A percentile compares a stretch with the other conserved stretches of the same genome.
These are phyloP conservation scores for Leptestheria dahalacensis DNA, from an alignment of 1,140 invertebrate genomes.

Conservation along the genomic window DNA sequence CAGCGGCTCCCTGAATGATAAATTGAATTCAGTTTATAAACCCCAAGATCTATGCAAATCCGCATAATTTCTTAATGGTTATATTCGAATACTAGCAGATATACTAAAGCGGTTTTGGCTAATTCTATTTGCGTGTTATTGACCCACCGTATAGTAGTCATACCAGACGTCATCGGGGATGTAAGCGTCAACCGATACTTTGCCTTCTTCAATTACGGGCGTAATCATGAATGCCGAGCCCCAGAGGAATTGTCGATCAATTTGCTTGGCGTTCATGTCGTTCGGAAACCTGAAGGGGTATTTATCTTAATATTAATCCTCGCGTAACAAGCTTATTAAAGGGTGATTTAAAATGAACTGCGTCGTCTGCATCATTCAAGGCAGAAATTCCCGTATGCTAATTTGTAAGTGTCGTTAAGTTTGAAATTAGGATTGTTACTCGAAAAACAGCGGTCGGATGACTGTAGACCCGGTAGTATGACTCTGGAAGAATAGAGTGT, in stretches of 20 bases:
- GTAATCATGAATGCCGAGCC: conserved; percentile 22
- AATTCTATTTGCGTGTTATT: not conserved
- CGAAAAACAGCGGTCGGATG: conserved; percentile 30
- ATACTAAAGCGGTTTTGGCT: conserved; percentile 17
- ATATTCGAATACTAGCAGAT: conserved; percentile 25
- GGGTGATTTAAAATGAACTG: conserved; percentile 1
- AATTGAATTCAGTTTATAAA: not conserved
- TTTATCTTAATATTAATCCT: not conserved
- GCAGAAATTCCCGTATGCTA: no score
- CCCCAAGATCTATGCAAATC: not conserved
- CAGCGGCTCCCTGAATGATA: not conserved
- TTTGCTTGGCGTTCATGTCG: conserved; percentile 20
- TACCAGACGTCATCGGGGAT: conserved; percentile 30
- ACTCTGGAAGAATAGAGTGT: conserved; percentile 30
- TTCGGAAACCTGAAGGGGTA: conserved; percentile 22
- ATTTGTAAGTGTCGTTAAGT: no score
- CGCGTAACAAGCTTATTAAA: not conserved
- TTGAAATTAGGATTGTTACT: no score
- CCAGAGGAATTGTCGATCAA: conserved; percentile 25
- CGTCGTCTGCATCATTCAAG: no score
- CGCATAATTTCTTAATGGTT: conserved; percentile 1
- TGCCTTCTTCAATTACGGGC: conserved; percentile 21
- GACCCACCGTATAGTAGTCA: conserved; percentile 27
- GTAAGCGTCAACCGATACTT: conserved; percentile 23
- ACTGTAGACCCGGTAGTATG: conserved; percentile 28